Evolutionary conservation across 2,888 invertebrate genomes (phyloP).

Genomic region (Drosophila austrosaltans): DNA sequence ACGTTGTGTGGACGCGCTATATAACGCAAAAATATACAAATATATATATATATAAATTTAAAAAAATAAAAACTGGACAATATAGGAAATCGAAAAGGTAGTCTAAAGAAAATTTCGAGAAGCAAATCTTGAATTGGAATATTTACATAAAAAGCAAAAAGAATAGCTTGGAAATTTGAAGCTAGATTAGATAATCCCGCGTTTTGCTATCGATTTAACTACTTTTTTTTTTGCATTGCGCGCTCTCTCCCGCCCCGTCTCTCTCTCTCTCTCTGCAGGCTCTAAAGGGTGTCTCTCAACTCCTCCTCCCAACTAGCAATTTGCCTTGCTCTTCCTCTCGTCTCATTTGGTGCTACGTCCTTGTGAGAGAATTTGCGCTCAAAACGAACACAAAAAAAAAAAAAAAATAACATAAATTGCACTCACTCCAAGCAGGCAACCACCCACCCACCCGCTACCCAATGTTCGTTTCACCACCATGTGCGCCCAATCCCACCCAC

Average conservation of each 20-base stretch:
- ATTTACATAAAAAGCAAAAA: background rate
- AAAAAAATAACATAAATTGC: conserved; percentile 18
- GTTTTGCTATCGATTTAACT: conserved; percentile 71
- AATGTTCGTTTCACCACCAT: background rate
- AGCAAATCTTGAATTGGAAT: background rate
- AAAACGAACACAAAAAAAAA: conserved; percentile 25
- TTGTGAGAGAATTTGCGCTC: conserved; percentile 66
- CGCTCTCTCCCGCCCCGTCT: conserved; percentile 22
- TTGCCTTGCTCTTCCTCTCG: conserved; percentile 2
- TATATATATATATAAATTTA: conserved; percentile 18
- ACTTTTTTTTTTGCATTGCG: conserved; percentile 44
- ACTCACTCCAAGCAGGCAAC: conserved; percentile 29
- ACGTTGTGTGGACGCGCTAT: conserved; percentile 54
- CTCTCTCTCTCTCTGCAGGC: conserved; percentile 41
- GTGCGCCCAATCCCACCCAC: conserved; percentile 21
- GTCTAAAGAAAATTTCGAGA: background rate
- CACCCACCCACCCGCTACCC: conserved; percentile 11
- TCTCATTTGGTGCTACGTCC: conserved; percentile 69
- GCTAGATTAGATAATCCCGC: conserved; percentile 67
- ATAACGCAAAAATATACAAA: conserved; percentile 23
- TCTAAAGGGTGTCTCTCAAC: background rate
- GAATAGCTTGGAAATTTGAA: conserved; percentile 6
- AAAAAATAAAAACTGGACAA: background rate
- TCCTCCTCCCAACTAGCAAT: conserved; percentile 21
- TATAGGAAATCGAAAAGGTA: conserved; percentile 6